A percentile compares a stretch with the other conserved stretches of the same genome.
Conservation (phyloP, 1,140 invertebrate genomes). For the Drosophila carrolli region DNA sequence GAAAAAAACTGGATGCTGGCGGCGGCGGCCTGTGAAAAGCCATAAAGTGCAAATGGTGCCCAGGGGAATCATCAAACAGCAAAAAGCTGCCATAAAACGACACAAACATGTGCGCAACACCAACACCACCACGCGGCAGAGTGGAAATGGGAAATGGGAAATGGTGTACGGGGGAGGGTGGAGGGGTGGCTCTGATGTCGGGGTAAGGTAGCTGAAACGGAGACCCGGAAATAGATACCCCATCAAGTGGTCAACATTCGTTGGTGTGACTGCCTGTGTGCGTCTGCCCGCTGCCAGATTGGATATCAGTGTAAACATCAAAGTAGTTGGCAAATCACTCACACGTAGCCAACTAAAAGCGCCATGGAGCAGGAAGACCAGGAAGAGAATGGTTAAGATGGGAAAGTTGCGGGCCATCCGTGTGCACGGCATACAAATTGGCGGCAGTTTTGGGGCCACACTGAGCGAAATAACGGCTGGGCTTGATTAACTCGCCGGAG, state of each 20-base stretch:
- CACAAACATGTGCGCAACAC: conserved; percentile 69
- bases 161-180: not conserved
- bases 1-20: not conserved
- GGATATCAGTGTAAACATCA: conserved; percentile 64
- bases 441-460: conserved; percentile 15
- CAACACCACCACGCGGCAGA: conserved; percentile 21
- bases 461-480: conserved; percentile 10
- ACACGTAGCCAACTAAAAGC: conserved; percentile 60
- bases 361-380: conserved; percentile 6
- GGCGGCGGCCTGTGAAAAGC: conserved; percentile 63
- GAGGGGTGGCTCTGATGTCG: not conserved
- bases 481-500: conserved; percentile 26
- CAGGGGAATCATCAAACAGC: conserved; percentile 76
- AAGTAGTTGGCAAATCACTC: conserved; percentile 68
- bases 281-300: conserved; percentile 42
- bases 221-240: conserved; percentile 65
- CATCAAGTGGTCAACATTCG: conserved; percentile 67
- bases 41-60: conserved; percentile 79
- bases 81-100: conserved; percentile 75
- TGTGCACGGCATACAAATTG: conserved; percentile 44
- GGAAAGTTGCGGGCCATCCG: not conserved
- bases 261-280: not conserved
- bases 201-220: conserved; percentile 5
- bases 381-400: not conserved
- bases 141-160: not conserved